phyloP scores from a whole-genome alignment of 2,113 vertebrate genomes.

The Stictonetta naevosa region DNA sequence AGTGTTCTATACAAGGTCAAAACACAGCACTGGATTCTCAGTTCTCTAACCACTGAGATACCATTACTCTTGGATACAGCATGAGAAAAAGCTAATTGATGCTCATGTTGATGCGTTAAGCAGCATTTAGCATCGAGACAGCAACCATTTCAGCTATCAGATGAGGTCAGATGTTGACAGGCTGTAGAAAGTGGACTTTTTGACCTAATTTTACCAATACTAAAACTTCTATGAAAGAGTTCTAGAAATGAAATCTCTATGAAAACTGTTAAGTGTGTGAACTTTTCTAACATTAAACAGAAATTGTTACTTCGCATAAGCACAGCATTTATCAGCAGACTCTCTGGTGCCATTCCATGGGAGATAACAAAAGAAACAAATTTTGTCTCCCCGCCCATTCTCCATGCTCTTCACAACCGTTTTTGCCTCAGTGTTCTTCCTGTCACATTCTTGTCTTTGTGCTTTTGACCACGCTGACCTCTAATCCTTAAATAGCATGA shows the following conservation, averaged over 20 bases:
- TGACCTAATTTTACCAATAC: background rate
- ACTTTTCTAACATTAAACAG: background rate
- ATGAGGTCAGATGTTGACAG: background rate
- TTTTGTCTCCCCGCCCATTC: background rate
- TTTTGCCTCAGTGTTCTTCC: background rate
- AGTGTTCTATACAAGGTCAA: background rate
- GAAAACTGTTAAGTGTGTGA: background rate
- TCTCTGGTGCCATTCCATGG: background rate
- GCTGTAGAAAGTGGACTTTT: background rate
- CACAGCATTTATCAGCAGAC: background rate
- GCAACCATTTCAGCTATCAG: background rate
- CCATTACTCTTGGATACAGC: background rate
- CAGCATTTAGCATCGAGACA: background rate
- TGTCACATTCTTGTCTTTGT: background rate
- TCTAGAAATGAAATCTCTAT: background rate
- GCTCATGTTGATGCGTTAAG: background rate
- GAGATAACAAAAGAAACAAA: background rate
- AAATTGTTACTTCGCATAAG: background rate
- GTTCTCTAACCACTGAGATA: background rate
- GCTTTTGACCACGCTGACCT: background rate
- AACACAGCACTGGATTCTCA: background rate
- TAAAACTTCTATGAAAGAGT: background rate
- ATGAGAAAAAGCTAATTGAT: background rate
- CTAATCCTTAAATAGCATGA: background rate
- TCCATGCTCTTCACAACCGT: background rate